Percentiles rank a stretch among this genome's conserved stretches.
phyloP scores from a whole-genome alignment of 2,113 vertebrate species.

The Leptobrachium ailaonicum region DNA sequence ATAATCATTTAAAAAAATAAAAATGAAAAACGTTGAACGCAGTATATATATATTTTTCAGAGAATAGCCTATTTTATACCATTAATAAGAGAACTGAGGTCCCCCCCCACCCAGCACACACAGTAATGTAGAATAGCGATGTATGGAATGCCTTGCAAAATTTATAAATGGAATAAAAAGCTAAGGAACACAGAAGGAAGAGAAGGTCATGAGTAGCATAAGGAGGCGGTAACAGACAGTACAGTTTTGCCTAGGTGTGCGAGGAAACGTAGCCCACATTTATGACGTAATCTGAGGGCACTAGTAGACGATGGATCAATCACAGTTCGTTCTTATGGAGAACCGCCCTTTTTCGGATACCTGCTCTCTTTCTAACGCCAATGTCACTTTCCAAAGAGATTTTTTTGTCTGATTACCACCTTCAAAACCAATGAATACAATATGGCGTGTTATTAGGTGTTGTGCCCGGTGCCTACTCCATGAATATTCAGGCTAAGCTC shows the following conservation, averaged over 20 bases:
- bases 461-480: too few relatives aligned
- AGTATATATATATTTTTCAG: slow-evolving; percentile 38
- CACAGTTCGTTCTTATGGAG: too few relatives aligned
- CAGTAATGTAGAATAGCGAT: not conserved
- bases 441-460: too few relatives aligned
- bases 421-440: too few relatives aligned
- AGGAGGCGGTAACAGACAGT: not conserved
- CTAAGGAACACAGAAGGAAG: not conserved
- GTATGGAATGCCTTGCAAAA: not conserved
- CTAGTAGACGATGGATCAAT: too few relatives aligned
- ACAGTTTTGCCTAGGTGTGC: not conserved
- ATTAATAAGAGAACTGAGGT: slow-evolving; percentile 29
- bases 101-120: not conserved
- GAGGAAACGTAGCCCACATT: too few relatives aligned
- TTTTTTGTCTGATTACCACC: not conserved
- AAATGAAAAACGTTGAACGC: slow-evolving; percentile 41
- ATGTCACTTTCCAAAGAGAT: not conserved
- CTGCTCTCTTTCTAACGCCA: too few relatives aligned
- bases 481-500: too few relatives aligned
- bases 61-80: slow-evolving; percentile 33
- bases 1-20: slow-evolving; percentile 49
- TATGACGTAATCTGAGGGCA: too few relatives aligned
- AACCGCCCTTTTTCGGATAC: too few relatives aligned
- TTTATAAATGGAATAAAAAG: not conserved
- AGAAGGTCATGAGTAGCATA: not conserved